A percentile compares a stretch with the other conserved stretches of the same genome.
phyloP scores from a whole-genome alignment of 1,140 invertebrate genomes.

The Chironomus striatipennis region DNA sequence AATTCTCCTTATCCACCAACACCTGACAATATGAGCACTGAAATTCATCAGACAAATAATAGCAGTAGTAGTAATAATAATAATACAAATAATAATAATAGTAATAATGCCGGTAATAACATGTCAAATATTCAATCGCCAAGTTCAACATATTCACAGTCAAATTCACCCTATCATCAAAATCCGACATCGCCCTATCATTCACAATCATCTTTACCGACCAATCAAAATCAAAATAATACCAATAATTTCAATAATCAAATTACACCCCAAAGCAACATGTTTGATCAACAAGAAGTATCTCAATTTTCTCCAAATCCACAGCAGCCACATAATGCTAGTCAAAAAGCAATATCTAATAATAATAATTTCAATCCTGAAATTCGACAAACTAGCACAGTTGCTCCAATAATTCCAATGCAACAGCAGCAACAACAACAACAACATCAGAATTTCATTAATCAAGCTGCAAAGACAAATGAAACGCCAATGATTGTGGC shows the following conservation, averaged over 20 bases:
- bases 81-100: background rate
- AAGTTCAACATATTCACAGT: constrained; percentile 37
- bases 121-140: constrained; percentile 35
- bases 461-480: no score
- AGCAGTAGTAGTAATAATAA: background rate
- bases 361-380: background rate
- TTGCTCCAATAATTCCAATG: background rate
- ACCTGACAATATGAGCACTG: background rate
- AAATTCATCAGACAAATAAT: background rate
- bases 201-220: background rate
- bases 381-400: no score
- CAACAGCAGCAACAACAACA: constrained; percentile 29
- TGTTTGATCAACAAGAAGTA: background rate
- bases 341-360: background rate
- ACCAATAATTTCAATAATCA: background rate
- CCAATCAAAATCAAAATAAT: background rate
- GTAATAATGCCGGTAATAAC: background rate
- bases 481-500: no score
- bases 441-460: background rate
- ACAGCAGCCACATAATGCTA: background rate
- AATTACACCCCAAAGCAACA: background rate
- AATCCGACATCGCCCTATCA: constrained; percentile 25
- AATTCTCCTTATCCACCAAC: constrained; percentile 42
- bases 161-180: constrained; percentile 37
- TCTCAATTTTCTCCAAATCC: background rate